Percentiles rank a stretch among this genome's conserved stretches.
These are phyloP conservation scores for Embiotoca jacksoni DNA, from an alignment of 2,113 vertebrate genomes.

Conservation along the genomic window DNA sequence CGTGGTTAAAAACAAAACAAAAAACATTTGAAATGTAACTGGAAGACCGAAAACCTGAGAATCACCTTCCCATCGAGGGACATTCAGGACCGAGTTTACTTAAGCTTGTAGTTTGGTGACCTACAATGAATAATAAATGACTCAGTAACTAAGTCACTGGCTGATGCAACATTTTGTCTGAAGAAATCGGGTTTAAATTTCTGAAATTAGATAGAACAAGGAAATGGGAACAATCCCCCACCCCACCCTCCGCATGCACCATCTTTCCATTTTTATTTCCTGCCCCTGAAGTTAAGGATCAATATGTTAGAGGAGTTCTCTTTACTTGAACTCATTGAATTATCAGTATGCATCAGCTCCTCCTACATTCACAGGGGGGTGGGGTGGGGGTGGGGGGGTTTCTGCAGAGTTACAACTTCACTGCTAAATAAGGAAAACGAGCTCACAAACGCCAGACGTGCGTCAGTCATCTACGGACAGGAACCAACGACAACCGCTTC, in stretches of 20 bases:
- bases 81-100: no score
- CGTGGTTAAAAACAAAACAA: no score
- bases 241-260: no score
- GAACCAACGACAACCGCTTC: slow-evolving; percentile 10
- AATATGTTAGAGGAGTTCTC: not conserved
- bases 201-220: not conserved
- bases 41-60: no score
- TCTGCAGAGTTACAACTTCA: slow-evolving; percentile 29
- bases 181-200: not conserved
- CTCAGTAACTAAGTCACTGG: no score
- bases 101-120: not conserved
- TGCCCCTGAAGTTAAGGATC: not conserved
- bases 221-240: no score
- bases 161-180: not conserved
- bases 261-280: not conserved
- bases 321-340: not conserved
- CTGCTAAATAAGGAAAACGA: slow-evolving; percentile 62
- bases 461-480: slow-evolving; percentile 35
- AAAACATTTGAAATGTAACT: no score
- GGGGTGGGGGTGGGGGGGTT: not conserved
- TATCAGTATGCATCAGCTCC: slow-evolving; percentile 21
- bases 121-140: not conserved
- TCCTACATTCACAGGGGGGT: not conserved
- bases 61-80: no score
- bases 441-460: slow-evolving; percentile 8